These are phyloP conservation scores for Drosophila neonasuta DNA, from an alignment of 2,888 invertebrate species.

Conservation along the genomic window DNA sequence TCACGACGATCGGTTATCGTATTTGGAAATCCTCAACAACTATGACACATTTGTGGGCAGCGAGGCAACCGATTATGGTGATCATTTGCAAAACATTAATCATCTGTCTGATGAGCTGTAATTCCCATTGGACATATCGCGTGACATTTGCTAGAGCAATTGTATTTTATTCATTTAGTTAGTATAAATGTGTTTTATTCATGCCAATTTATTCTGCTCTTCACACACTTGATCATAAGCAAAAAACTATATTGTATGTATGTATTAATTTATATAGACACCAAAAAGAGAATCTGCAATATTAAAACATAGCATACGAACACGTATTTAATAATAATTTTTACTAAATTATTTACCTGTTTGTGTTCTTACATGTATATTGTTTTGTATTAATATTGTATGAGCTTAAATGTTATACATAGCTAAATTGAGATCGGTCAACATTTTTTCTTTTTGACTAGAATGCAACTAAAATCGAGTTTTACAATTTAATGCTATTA, in stretches of 20 bases:
- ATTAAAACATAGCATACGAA: conserved; percentile 39
- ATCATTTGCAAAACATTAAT: conserved; percentile 91
- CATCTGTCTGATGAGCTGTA: conserved; percentile 92
- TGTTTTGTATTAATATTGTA: conserved; percentile 10
- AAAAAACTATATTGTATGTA: conserved; percentile 32
- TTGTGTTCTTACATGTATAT: conserved; percentile 25
- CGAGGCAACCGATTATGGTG: conserved; percentile 94
- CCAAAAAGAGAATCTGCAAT: conserved; percentile 60
- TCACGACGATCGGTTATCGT: conserved; percentile 90
- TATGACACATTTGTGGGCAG: conserved; percentile 96
- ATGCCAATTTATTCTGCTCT: conserved; percentile 23
- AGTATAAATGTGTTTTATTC: conserved; percentile 62
- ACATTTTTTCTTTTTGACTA: conserved; percentile 37
- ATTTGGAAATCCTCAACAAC: conserved; percentile 91
- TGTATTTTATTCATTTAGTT: conserved; percentile 59
- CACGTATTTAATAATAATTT: conserved; percentile 45
- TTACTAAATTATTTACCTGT: conserved; percentile 59
- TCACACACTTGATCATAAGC: conserved; percentile 18
- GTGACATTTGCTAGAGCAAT: conserved; percentile 36
- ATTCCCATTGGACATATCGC: conserved; percentile 54
- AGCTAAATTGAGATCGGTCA: conserved; percentile 32
- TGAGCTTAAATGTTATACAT: conserved; percentile 25
- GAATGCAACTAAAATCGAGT: conserved; percentile 27
- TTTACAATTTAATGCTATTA: conserved; percentile 22
- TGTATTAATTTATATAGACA: conserved; percentile 66